Evolutionary conservation across 2,797 vertebrate genomes (phyloP), one percentile per base, ranked within the genome.

Genomic region (Manis javanica): DNA sequence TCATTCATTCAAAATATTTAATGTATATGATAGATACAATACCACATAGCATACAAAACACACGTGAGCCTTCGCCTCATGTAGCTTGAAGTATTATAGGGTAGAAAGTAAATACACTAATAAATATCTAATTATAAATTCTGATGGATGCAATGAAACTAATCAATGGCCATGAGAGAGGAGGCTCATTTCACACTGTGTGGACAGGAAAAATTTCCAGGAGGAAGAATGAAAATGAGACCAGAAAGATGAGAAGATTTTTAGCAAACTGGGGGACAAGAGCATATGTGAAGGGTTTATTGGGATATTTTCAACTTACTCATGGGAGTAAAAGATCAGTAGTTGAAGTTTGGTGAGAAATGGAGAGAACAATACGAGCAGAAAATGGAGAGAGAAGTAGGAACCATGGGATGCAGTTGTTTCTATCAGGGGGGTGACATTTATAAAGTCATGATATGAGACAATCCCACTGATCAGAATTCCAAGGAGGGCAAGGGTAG

Each of bases 71-170:
- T 94, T 82, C 88, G 15, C 55, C 42, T 90, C 31, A 59, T 5
- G 29, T 31, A 90, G 53, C 39, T 69, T 90, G 9, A 75, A 85
- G 3, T 71, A 71, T 46, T 31, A 84, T 19, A 26, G 26, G 2
- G 14, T 63, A 7, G 7, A 87, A 92, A 66, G 12, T 49, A 87
- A 92, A 94, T 39, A 57, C 11, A 63, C 46, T 75, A 51, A 61
- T 16, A 93, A 90, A 49, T 39, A 83, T 59, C 16, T 89, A 63
- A 37, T 42, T 79, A 89, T 14, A 83, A 89, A 83, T 94, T 87
- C 37, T 83, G 39, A 83, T 19, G 14, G 18, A 79, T 59, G 15
- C 4, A 23, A 81, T 72, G 29, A 42, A 87, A 89, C 51, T 46
- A 89, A 83, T n/a, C 66, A 90, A 51, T 11, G 39, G 2, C 6